These are phyloP conservation scores for Nycticryphes semicollaris DNA, from an alignment of 2,113 vertebrate species.

Conservation along the genomic window DNA sequence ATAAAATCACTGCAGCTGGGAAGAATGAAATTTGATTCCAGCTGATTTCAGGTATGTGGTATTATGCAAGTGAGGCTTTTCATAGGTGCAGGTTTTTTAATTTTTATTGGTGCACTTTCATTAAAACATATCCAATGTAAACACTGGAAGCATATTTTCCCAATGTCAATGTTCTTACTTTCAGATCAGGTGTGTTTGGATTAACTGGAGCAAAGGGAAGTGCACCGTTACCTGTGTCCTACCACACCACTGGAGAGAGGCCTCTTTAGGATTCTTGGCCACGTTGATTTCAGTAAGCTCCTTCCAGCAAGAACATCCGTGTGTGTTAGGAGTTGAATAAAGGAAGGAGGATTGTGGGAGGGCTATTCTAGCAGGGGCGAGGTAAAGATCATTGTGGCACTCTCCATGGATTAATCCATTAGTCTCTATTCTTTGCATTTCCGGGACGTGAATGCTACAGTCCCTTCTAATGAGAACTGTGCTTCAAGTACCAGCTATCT, in stretches of 20 bases:
- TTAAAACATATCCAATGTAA: not conserved
- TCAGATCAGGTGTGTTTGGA: not conserved
- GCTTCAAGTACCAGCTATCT: not conserved
- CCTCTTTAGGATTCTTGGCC: not conserved
- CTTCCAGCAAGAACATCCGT: not conserved
- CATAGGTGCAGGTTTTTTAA: not conserved
- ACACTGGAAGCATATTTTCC: not conserved
- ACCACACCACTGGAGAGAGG: not conserved
- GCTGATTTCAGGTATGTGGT: not conserved
- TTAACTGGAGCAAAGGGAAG: not conserved
- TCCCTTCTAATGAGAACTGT: constrained; percentile 2
- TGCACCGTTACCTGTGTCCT: not conserved
- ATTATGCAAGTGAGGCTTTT: not conserved
- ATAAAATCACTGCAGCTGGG: not conserved
- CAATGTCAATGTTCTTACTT: not conserved
- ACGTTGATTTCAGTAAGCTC: not conserved
- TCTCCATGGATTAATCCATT: constrained; percentile 29
- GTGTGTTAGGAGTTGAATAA: not conserved
- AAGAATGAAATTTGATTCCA: constrained; percentile 39
- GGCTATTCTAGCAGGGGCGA: not conserved
- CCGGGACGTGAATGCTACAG: not conserved
- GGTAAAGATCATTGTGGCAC: not conserved
- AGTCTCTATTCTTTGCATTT: constrained; percentile 1
- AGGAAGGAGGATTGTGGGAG: not conserved
- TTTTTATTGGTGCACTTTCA: not conserved